Conservation (phyloP, 2,113 vertebrate species). For the Amazona vittata region DNA sequence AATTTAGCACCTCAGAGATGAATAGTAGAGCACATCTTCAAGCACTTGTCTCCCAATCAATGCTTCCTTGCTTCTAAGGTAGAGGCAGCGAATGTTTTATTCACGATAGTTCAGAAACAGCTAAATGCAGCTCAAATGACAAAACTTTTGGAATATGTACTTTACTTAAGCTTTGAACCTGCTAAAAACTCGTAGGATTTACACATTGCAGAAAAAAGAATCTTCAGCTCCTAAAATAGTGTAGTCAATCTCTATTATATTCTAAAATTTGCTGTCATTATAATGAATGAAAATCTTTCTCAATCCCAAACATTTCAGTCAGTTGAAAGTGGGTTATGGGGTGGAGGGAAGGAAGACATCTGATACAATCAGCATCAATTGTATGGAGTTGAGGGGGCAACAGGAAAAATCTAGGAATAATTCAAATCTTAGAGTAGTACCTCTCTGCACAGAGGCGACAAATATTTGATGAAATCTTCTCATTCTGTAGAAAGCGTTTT, state of each 20-base stretch:
- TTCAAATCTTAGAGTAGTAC: neutral
- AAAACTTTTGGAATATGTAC: neutral
- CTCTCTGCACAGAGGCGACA: neutral
- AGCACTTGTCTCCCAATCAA: neutral
- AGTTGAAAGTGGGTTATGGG: neutral
- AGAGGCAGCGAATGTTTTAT: neutral
- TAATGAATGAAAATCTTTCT: neutral
- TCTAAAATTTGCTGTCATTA: neutral
- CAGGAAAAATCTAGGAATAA: neutral
- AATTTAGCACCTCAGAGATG: neutral
- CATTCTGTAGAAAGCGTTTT: neutral
- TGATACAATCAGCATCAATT: neutral
- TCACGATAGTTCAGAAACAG: neutral
- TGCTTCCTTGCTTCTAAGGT: neutral
- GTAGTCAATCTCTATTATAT: neutral
- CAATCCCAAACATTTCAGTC: neutral
- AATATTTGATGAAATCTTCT: neutral
- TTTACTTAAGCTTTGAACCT: neutral
- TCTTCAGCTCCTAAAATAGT: neutral
- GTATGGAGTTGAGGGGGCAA: neutral
- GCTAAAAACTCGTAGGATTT: neutral
- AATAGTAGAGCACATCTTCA: neutral
- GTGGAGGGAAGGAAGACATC: neutral
- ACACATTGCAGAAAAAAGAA: neutral
- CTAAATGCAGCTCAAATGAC: neutral